Evolutionary conservation across 2,113 vertebrate genomes (phyloP).

Genomic region (Helogale parvula): DNA sequence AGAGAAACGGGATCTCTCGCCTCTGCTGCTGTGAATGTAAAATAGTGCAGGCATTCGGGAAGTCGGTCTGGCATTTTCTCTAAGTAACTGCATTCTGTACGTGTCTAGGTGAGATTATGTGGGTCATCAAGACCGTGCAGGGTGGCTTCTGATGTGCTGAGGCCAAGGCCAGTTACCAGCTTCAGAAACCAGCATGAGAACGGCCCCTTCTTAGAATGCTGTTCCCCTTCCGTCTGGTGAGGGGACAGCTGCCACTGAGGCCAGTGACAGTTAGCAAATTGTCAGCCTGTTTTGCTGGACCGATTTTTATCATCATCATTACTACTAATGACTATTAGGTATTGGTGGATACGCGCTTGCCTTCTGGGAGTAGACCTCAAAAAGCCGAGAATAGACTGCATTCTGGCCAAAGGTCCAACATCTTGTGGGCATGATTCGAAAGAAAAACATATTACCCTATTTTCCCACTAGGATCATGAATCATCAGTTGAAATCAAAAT

Average conservation of each 20-base stretch:
- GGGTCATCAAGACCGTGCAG: too few species aligned
- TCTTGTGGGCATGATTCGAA: background rate
- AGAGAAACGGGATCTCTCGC: background rate
- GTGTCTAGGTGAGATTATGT: background rate
- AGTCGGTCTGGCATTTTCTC: background rate
- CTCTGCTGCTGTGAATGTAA: background rate
- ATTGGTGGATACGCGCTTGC: background rate
- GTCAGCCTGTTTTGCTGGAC: too few species aligned
- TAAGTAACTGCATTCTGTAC: background rate
- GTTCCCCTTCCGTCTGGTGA: too few species aligned
- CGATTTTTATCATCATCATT: background rate
- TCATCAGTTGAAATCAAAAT: background rate
- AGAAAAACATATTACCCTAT: background rate
- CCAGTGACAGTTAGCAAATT: too few species aligned
- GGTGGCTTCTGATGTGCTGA: background rate
- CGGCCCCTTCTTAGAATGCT: fast-evolving
- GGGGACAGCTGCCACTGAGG: too few species aligned
- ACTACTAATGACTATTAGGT: background rate
- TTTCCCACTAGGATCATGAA: background rate
- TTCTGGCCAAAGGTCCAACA: background rate
- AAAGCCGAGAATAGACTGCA: background rate
- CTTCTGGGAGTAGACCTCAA: background rate
- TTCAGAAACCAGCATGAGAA: background rate
- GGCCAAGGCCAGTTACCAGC: background rate
- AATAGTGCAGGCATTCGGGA: background rate